Evolutionary conservation across 2,113 vertebrate genomes (phyloP), one percentile per base, ranked within the genome.

Genomic region (Zosterops borbonicus): DNA sequence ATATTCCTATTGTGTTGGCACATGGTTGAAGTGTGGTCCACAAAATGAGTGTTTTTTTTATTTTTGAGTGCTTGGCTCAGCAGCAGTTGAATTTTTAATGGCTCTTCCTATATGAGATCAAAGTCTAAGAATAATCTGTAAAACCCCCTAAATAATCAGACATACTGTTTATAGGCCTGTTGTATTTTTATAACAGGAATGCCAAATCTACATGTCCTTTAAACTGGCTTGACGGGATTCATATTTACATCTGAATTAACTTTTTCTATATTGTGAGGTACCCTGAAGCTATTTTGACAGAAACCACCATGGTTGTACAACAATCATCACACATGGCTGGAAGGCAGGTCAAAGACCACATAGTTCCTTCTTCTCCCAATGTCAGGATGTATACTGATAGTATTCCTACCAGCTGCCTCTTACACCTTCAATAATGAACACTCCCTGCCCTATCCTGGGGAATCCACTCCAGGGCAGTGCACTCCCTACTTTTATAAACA

Each of bases 1-100:
- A 2, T 17, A 10, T 42, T 46, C 50, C 49, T 55, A 0, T 14
- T 0, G 2, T 44, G 24, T 21, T 75, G 14, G 9, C 47, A 25
- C 23, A 41, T 13, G 24, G 18, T 16, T 82, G 67, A 79, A 94
- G 64, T 12, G 15, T 7, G 6, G 2, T 41, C 27, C 24, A 35
- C 8, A 52, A 68, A 91, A 62, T 14, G 42, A 67, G 3, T 5
- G 14, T 3, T 56, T 78, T 78, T 83, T 83, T 84, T 17, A 33
- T 29, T 80, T 89, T 73, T 62, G 44, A 47, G 42, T 91, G 17
- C 49, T 74, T 65, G 20, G 33, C 41, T 80, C 27, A 78, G 37
- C 9, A 55, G 2, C 46, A 47, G 6, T 18, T 73, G 59, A 87
- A 79, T 68, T 83, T 83, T 87, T 78, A 41, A 41, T 64, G 35